These are phyloP conservation scores for Anodontia alba DNA, from an alignment of 2,888 invertebrate species.

Conservation along the genomic window DNA sequence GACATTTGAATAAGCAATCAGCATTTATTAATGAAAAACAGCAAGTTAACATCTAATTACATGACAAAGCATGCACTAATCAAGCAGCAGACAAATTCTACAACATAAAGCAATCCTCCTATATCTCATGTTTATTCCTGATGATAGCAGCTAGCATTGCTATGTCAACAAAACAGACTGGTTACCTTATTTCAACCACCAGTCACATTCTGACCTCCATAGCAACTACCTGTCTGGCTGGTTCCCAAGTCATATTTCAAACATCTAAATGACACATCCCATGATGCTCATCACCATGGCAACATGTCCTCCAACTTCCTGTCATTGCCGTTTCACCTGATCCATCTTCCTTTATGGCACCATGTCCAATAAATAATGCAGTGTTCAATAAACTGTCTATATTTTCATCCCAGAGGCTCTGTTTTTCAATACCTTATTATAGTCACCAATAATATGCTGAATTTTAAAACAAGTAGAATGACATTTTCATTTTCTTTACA, in stretches of 20 bases:
- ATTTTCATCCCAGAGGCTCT: not conserved
- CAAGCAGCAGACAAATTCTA: not conserved
- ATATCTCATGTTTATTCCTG: not conserved
- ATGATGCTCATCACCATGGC: not conserved
- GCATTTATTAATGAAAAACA: no score
- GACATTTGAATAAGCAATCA: no score
- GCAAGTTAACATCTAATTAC: no score
- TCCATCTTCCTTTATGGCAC: not conserved
- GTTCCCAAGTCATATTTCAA: not conserved
- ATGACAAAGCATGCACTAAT: not conserved
- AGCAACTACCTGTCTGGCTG: constrained; percentile 5
- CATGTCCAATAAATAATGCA: not conserved
- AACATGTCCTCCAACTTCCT: constrained; percentile 1
- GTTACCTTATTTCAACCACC: constrained; percentile 18
- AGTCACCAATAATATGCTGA: no score
- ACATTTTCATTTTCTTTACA: no score
- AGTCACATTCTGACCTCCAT: constrained; percentile 18
- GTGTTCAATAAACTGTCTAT: not conserved
- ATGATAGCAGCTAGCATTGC: constrained; percentile 1
- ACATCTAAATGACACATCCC: not conserved
- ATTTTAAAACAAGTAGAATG: no score
- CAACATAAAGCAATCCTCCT: no score
- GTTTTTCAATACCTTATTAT: not conserved
- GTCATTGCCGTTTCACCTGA: not conserved
- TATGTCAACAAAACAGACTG: constrained; percentile 34